These are phyloP conservation scores for Cosmopolites sordidus DNA, from an alignment of 2,888 invertebrate genomes.

Conservation along the genomic window DNA sequence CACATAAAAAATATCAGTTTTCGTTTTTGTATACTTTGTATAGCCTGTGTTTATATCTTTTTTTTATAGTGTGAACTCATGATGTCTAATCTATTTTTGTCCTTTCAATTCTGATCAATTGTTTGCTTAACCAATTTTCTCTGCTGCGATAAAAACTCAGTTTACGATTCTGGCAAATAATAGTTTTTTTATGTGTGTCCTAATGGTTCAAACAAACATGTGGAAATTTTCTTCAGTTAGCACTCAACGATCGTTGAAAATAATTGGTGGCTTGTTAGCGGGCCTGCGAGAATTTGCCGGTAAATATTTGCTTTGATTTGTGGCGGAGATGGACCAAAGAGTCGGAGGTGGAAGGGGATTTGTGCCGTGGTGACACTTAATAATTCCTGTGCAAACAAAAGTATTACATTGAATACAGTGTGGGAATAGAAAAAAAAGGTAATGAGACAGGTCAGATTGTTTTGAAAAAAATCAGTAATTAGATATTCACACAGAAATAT, in stretches of 20 bases:
- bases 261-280: background rate
- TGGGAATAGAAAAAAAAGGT: no score
- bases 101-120: background rate
- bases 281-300: background rate
- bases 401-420: no score
- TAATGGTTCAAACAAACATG: background rate
- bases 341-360: background rate
- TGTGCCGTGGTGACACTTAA: background rate
- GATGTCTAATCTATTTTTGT: slow-evolving; percentile 2
- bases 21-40: no score
- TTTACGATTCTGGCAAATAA: background rate
- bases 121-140: background rate
- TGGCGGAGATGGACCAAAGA: background rate
- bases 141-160: background rate
- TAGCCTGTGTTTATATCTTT: no score
- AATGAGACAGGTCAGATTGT: no score
- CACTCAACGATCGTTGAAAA: background rate
- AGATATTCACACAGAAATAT: no score
- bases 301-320: slow-evolving; percentile 1
- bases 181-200: background rate
- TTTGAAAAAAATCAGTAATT: no score
- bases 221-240: background rate
- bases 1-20: no score
- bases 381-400: background rate
- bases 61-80: no score